phyloP scores from a whole-genome alignment of 2,113 vertebrate species.

The Heterotis niloticus region DNA sequence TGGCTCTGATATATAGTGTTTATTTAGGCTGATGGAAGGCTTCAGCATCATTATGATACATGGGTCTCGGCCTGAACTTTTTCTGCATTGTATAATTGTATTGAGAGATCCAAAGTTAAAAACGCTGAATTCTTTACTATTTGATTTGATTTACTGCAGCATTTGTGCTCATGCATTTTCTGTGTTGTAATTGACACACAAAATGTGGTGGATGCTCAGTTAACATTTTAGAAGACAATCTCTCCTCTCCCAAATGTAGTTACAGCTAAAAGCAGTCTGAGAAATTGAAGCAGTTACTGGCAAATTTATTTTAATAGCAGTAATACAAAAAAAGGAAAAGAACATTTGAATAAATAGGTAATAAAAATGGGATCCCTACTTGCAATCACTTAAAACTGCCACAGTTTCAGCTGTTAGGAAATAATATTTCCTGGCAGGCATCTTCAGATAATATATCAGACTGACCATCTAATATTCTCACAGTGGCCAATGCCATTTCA shows the following conservation, averaged over 20 bases:
- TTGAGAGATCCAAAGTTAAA: neutral
- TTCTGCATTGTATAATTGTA: neutral
- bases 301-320: neutral
- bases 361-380: neutral
- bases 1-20: neutral
- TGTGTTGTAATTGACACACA: neutral
- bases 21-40: neutral
- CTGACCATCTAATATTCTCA: neutral
- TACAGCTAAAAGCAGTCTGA: neutral
- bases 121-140: neutral
- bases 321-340: neutral
- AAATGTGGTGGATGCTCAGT: neutral
- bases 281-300: neutral
- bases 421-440: neutral
- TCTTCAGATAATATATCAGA: neutral
- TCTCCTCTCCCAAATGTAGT: neutral
- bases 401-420: neutral
- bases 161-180: neutral
- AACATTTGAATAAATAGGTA: neutral
- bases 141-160: neutral
- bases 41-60: neutral
- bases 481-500: neutral
- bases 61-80: neutral
- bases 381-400: neutral
- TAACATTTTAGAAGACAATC: neutral